Evolutionary conservation across 2,888 invertebrate genomes (phyloP).

Genomic region (Drosophila melanocephala): DNA sequence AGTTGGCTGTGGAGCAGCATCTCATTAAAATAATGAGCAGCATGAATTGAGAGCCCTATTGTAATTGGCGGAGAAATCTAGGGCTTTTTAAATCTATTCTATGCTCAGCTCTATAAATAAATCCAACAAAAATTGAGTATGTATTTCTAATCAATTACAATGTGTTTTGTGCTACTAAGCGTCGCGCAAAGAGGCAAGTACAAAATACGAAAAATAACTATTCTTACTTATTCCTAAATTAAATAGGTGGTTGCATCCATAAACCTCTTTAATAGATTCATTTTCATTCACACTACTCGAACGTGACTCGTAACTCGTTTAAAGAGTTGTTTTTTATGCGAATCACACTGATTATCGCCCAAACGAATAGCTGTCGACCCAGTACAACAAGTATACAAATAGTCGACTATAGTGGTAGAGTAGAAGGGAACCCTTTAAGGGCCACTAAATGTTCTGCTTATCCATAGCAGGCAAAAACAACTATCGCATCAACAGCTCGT

Average conservation of each 20-base stretch:
- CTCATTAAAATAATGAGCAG: not conserved
- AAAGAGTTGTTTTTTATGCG: conserved; percentile 58
- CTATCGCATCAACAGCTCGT: conserved; percentile 78
- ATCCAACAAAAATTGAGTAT: not conserved
- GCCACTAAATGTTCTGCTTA: conserved; percentile 50
- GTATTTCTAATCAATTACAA: not conserved
- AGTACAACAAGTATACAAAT: conserved; percentile 16
- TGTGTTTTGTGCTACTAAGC: not conserved
- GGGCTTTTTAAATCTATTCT: not conserved
- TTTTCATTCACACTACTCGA: conserved; percentile 28
- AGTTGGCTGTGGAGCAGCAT: not conserved
- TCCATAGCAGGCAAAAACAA: conserved; percentile 39
- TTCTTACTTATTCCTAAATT: not conserved
- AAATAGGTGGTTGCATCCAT: not conserved
- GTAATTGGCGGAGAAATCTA: not conserved
- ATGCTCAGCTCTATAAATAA: not conserved
- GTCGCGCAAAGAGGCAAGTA: not conserved
- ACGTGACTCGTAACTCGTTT: conserved; percentile 51
- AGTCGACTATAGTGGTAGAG: conserved; percentile 3
- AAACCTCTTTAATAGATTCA: conserved; percentile 9
- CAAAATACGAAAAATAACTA: not conserved
- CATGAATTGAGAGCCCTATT: not conserved
- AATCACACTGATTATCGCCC: conserved; percentile 38
- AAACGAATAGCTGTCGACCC: conserved; percentile 22
- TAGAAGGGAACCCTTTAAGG: conserved; percentile 16